Conservation (phyloP, 2,888 invertebrate species). For the Octodonta nipae region DNA sequence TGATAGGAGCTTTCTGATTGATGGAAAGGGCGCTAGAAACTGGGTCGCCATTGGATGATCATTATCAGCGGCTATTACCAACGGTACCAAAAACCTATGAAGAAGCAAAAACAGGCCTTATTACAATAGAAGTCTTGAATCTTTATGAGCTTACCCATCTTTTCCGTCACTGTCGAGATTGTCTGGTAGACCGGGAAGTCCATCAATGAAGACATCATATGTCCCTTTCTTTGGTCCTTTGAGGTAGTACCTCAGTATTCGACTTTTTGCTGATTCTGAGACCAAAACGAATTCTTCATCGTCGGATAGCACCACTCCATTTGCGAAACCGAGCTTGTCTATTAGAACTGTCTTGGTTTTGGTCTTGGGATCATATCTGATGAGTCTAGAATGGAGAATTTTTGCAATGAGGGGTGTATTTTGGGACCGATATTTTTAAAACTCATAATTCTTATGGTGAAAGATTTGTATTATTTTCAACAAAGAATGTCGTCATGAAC, state of each 20-base stretch:
- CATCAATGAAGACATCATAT: constrained; percentile 66
- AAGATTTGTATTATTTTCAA: too few relatives aligned
- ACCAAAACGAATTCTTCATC: constrained; percentile 73
- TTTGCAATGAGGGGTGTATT: too few relatives aligned
- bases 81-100: constrained; percentile 48
- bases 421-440: background rate
- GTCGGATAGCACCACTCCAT: constrained; percentile 71
- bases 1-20: constrained; percentile 49
- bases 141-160: too few relatives aligned
- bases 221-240: constrained; percentile 63
- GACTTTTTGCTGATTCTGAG: constrained; percentile 52
- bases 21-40: constrained; percentile 47
- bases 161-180: constrained; percentile 1
- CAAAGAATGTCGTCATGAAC: too few relatives aligned
- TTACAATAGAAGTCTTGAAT: too few relatives aligned
- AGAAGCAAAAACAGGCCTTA: too few relatives aligned
- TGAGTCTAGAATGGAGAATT: constrained; percentile 46
- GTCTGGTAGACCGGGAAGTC: constrained; percentile 48
- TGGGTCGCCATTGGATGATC: constrained; percentile 44
- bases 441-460: too few relatives aligned
- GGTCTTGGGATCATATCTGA: constrained; percentile 66
- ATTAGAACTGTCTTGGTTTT: constrained; percentile 64
- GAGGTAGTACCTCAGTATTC: constrained; percentile 64
- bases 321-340: constrained; percentile 69
- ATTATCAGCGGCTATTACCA: constrained; percentile 42